Conservation (phyloP, 92 coral and sea anemone genomes). For the Pocillopora meandrina region DNA sequence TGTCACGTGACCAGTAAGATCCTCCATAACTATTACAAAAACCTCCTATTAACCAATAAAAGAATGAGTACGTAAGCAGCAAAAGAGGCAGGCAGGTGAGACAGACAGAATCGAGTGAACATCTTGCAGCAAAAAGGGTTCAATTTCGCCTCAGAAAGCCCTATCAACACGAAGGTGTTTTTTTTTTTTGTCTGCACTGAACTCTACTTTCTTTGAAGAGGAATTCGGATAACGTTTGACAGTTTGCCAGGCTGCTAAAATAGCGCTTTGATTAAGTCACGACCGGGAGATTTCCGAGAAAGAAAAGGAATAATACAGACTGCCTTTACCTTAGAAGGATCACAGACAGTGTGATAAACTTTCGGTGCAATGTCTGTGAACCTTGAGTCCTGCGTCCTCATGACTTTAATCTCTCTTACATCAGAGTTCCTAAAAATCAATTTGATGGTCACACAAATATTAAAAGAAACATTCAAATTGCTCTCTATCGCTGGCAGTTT, state of each 20-base stretch:
- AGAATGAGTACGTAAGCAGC: background rate
- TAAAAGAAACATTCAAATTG: background rate
- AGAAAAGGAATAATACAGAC: background rate
- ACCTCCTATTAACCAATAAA: conserved; percentile 31
- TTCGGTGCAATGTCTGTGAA: conserved; percentile 51
- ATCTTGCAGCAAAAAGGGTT: background rate
- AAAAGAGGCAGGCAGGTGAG: background rate
- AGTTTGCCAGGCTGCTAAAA: no score
- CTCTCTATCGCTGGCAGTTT: background rate
- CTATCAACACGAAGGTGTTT: no score
- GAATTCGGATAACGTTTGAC: no score
- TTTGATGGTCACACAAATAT: background rate
- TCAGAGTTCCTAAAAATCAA: conserved; percentile 23
- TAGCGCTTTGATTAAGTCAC: no score
- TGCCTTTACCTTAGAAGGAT: conserved; percentile 40
- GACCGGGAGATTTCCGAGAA: background rate
- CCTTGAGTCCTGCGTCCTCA: conserved; percentile 22
- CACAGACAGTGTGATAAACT: conserved; percentile 41
- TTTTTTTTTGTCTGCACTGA: background rate
- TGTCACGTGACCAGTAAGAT: conserved; percentile 49
- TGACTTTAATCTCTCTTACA: conserved; percentile 29
- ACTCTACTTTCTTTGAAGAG: background rate
- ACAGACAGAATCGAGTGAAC: background rate
- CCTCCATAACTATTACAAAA: conserved; percentile 62
- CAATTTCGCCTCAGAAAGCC: no score